Conservation (phyloP, 2,888 invertebrate species). For the Sarcophaga caerulescens region DNA sequence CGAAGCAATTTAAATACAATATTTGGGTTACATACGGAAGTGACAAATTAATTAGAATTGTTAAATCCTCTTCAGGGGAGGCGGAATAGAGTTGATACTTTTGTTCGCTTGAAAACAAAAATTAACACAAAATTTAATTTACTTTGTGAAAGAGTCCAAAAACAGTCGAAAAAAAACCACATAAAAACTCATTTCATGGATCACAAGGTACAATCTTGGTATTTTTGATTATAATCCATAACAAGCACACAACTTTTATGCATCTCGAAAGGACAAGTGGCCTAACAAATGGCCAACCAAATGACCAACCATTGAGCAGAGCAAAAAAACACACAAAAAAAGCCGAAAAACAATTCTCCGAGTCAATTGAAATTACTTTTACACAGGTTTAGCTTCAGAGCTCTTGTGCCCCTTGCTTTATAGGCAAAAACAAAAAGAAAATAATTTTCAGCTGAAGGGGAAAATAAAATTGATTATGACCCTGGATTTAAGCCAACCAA, state of each 20-base stretch:
- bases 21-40: conserved; percentile 38
- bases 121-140: conserved; percentile 48
- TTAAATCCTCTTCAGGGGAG: conserved; percentile 5
- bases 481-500: conserved; percentile 58
- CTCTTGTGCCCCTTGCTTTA: not conserved
- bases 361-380: conserved; percentile 37
- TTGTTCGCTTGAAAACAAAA: not conserved
- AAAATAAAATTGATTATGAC: conserved; percentile 59
- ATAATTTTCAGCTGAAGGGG: conserved; percentile 13
- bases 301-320: not conserved
- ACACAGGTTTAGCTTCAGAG: not conserved
- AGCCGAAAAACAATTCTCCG: no score
- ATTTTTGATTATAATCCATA: conserved; percentile 35
- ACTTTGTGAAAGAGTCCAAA: conserved; percentile 7
- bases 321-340: no score
- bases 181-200: conserved; percentile 81
- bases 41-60: conserved; percentile 65
- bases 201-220: conserved; percentile 79
- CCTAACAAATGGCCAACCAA: conserved; percentile 15
- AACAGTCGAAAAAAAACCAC: conserved; percentile 72
- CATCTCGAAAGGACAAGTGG: conserved; percentile 22
- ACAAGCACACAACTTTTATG: conserved; percentile 25
- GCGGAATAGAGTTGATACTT: not conserved
- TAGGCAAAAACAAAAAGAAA: conserved; percentile 26
- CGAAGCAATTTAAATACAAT: not conserved